Conservation (phyloP, 1,140 invertebrate species). For the Zaprionus gabonicus region DNA sequence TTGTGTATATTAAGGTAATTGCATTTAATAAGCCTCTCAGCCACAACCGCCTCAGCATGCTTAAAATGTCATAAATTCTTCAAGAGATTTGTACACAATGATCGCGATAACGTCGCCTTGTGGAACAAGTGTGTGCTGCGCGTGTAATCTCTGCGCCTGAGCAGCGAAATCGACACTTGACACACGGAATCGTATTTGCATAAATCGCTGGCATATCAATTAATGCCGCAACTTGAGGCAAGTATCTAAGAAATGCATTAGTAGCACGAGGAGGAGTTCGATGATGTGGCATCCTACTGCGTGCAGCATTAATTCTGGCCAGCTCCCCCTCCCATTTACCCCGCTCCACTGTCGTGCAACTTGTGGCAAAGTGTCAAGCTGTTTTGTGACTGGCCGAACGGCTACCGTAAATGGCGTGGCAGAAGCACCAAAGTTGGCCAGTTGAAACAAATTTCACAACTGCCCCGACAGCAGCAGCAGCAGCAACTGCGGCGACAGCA, state of each 20-base stretch:
- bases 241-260: slow-evolving; percentile 79
- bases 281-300: slow-evolving; percentile 27
- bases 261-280: slow-evolving; percentile 1
- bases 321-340: neutral
- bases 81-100: slow-evolving; percentile 6
- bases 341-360: neutral
- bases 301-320: slow-evolving; percentile 22
- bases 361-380: slow-evolving; percentile 44
- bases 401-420: slow-evolving; percentile 50
- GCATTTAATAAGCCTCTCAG: slow-evolving; percentile 67
- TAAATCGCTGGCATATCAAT: slow-evolving; percentile 79
- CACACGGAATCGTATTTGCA: slow-evolving; percentile 52
- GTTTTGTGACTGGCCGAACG: slow-evolving; percentile 33
- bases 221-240: slow-evolving; percentile 61
- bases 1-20: slow-evolving; percentile 77
- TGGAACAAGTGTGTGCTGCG: slow-evolving; percentile 27
- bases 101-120: slow-evolving; percentile 1
- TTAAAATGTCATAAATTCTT: slow-evolving; percentile 60
- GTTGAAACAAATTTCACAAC: slow-evolving; percentile 70
- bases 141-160: slow-evolving; percentile 20
- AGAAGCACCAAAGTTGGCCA: slow-evolving; percentile 31
- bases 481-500: neutral
- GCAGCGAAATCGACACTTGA: slow-evolving; percentile 26
- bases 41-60: neutral
- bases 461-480: slow-evolving; percentile 16